Evolutionary conservation across 2,888 invertebrate genomes (phyloP).

Genomic region (Auanema freiburgensis): DNA sequence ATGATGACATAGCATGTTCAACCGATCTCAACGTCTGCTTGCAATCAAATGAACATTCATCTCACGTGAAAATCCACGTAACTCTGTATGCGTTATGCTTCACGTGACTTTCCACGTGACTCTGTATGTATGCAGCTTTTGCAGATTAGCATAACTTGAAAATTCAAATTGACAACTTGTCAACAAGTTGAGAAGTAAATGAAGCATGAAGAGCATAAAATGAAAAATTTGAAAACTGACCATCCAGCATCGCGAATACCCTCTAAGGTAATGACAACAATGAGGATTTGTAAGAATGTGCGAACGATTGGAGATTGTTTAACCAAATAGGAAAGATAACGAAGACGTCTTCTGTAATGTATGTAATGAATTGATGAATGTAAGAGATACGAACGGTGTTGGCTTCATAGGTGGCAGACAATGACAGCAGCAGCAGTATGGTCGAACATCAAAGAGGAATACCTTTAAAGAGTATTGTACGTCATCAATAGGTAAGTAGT

Average conservation of each 20-base stretch:
- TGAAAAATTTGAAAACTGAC: slow-evolving; percentile 13
- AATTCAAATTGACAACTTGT: not conserved
- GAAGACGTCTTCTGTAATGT: not conserved
- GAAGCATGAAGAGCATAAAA: not conserved
- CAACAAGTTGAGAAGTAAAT: not conserved
- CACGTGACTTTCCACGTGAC: too few relatives aligned
- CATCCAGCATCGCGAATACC: slow-evolving; percentile 17
- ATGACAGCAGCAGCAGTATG: slow-evolving; percentile 26
- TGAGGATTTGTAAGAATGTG: slow-evolving; percentile 21
- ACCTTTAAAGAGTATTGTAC: slow-evolving; percentile 11
- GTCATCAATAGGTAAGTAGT: not conserved
- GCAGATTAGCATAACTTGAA: not conserved
- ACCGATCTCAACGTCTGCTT: too few relatives aligned
- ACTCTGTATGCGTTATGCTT: too few relatives aligned
- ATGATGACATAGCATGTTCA: not conserved
- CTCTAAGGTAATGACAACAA: slow-evolving; percentile 20
- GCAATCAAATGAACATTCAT: too few relatives aligned
- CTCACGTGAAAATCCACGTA: too few relatives aligned
- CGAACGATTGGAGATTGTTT: slow-evolving; percentile 24
- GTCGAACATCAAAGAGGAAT: slow-evolving; percentile 19
- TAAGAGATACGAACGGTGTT: slow-evolving; percentile 15
- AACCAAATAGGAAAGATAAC: slow-evolving; percentile 7
- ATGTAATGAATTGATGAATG: too few relatives aligned
- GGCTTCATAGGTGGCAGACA: slow-evolving; percentile 20
- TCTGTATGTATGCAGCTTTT: too few relatives aligned